Conservation (phyloP, 2,113 vertebrate genomes). For the Vireo altiloquus region DNA sequence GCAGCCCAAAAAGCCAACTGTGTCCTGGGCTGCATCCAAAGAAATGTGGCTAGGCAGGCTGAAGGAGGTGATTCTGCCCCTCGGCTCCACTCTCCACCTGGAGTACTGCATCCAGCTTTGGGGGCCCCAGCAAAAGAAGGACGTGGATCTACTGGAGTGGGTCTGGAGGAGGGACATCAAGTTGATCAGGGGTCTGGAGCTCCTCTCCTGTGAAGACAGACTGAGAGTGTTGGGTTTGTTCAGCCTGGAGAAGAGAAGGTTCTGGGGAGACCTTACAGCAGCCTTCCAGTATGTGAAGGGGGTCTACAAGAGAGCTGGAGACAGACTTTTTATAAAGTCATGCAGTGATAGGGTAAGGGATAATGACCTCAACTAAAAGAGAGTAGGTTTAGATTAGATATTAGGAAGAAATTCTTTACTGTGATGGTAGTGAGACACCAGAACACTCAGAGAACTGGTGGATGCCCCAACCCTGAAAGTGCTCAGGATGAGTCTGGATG, state of each 20-base stretch:
- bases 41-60: not conserved
- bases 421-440: not conserved
- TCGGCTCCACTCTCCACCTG: not conserved
- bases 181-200: not conserved
- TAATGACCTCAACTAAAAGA: not conserved
- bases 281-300: no score
- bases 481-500: rapidly evolving
- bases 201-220: not conserved
- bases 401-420: not conserved
- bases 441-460: not conserved
- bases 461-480: not conserved
- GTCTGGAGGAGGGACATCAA: not conserved
- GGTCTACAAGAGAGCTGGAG: not conserved
- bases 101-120: not conserved
- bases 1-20: not conserved
- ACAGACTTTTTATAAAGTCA: not conserved
- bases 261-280: not conserved
- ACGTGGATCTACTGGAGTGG: rapidly evolving
- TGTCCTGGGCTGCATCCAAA: not conserved
- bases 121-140: not conserved
- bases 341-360: not conserved
- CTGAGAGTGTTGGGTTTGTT: not conserved
- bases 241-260: not conserved
- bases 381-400: not conserved
- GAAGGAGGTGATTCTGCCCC: not conserved